A percentile compares a stretch with the other conserved stretches of the same genome.
These are phyloP conservation scores for Dicyrtomina minuta DNA, from an alignment of 2,888 invertebrate genomes.

Conservation along the genomic window DNA sequence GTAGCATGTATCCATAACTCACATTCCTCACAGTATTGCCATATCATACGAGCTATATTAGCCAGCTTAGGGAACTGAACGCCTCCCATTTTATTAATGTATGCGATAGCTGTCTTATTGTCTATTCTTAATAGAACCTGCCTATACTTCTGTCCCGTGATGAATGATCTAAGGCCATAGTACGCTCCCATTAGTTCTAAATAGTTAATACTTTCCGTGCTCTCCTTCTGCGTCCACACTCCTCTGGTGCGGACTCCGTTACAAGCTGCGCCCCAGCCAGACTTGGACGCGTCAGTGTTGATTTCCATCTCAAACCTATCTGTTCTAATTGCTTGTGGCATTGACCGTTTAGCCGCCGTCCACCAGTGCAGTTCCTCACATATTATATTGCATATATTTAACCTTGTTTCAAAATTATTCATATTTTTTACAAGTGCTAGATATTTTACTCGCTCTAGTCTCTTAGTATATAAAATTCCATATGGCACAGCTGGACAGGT, in stretches of 20 bases:
- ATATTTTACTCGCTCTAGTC: slow-evolving; percentile 28
- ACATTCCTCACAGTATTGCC: neutral
- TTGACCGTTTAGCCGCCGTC: neutral
- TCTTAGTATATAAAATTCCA: slow-evolving; percentile 25
- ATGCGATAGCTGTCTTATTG: neutral
- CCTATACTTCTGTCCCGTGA: neutral
- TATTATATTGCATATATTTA: neutral
- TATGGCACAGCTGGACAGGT: slow-evolving; percentile 28
- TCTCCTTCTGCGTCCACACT: no score
- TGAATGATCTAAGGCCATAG: neutral
- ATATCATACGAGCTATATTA: no score
- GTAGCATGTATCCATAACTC: neutral
- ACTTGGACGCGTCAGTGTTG: neutral
- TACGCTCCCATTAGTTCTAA: neutral
- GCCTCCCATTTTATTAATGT: neutral
- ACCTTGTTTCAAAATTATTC: neutral
- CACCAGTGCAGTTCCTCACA: neutral
- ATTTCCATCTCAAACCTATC: neutral
- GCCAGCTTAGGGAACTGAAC: no score
- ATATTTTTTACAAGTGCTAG: neutral
- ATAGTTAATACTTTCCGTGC: slow-evolving; percentile 3
- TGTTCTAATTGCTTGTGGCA: neutral
- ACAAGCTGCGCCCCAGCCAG: neutral
- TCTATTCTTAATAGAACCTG: neutral
- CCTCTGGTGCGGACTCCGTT: no score